Conservation (phyloP, 2,888 invertebrate genomes). For the Drosophila neutralis region DNA sequence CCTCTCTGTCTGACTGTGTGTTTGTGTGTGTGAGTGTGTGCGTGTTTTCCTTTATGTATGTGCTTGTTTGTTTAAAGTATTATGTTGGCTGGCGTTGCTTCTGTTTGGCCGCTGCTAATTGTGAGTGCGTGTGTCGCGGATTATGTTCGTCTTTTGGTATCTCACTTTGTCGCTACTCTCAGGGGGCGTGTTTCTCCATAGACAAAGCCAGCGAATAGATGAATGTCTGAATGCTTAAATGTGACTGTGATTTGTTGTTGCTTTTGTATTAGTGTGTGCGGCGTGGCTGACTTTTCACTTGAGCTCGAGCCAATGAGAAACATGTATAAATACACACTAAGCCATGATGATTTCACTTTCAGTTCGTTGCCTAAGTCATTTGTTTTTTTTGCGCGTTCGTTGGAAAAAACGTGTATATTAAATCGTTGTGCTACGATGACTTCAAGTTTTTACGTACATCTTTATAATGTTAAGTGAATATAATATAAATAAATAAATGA, state of each 20-base stretch:
- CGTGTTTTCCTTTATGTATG: slow-evolving; percentile 11
- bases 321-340: slow-evolving; percentile 42
- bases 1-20: slow-evolving; percentile 13
- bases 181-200: slow-evolving; percentile 66
- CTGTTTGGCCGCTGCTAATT: slow-evolving; percentile 56
- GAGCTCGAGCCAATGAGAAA: slow-evolving; percentile 56
- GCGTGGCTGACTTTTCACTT: slow-evolving; percentile 28
- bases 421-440: neutral
- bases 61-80: slow-evolving; percentile 39
- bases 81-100: slow-evolving; percentile 37
- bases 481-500: neutral
- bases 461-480: neutral
- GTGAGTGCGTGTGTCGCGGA: slow-evolving; percentile 65
- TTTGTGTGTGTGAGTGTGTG: neutral
- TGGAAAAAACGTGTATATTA: neutral
- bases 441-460: neutral
- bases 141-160: slow-evolving; percentile 64
- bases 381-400: slow-evolving; percentile 10
- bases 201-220: slow-evolving; percentile 29
- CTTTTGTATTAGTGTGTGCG: slow-evolving; percentile 2
- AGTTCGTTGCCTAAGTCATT: slow-evolving; percentile 56
- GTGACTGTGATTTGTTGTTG: slow-evolving; percentile 11
- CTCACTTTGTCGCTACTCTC: slow-evolving; percentile 73
- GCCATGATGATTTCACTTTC: slow-evolving; percentile 50
- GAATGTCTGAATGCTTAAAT: slow-evolving; percentile 50